Evolutionary conservation across 2,888 invertebrate genomes (phyloP).

Genomic region (Labia minor): DNA sequence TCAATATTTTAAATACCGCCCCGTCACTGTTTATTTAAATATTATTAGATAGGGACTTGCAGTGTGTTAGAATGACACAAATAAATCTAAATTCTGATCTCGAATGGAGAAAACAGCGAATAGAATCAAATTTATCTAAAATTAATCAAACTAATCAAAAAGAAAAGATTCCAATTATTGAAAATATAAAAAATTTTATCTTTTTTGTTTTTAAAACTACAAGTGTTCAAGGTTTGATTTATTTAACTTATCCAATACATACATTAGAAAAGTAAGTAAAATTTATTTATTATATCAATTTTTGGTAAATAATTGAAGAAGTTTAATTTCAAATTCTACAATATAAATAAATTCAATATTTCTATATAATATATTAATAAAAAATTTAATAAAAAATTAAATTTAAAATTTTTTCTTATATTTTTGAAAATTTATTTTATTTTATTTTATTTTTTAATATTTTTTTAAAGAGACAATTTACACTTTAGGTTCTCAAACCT

Average conservation of each 20-base stretch:
- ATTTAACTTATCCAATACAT: neutral
- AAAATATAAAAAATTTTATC: neutral
- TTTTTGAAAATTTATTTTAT: too few relatives aligned
- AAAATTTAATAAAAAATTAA: too few relatives aligned
- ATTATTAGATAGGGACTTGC: neutral
- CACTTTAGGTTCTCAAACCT: too few relatives aligned
- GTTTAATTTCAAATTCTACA: too few relatives aligned
- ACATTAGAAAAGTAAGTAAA: neutral
- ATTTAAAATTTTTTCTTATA: too few relatives aligned
- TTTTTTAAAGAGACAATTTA: too few relatives aligned
- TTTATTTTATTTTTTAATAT: too few relatives aligned
- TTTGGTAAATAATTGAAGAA: too few relatives aligned
- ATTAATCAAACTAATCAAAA: neutral
- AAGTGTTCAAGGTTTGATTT: neutral
- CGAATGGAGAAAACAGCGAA: neutral
- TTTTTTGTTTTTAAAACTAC: neutral
- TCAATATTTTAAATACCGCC: neutral
- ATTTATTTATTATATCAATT: too few relatives aligned
- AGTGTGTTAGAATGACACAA: neutral
- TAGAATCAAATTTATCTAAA: neutral
- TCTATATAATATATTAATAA: too few relatives aligned
- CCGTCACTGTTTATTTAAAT: neutral
- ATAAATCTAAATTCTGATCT: neutral
- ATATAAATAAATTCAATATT: too few relatives aligned
- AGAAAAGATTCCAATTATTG: neutral